Percentiles rank a stretch among this genome's conserved stretches.
Evolutionary conservation across 2,113 vertebrate species (phyloP).

Genomic region (Petromus typicus): DNA sequence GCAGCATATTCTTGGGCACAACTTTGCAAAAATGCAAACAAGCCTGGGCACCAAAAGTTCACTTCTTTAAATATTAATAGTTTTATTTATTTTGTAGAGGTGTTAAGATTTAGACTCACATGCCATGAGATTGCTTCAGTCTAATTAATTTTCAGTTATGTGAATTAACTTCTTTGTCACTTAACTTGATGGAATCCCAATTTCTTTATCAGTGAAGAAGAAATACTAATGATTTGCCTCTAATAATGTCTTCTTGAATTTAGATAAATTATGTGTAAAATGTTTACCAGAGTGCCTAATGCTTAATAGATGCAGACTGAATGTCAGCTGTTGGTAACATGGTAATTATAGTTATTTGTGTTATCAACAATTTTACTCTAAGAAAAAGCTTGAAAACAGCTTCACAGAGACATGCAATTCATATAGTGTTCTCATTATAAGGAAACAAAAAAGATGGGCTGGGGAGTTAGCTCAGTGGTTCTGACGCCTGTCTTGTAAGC

Average conservation of each 20-base stretch:
- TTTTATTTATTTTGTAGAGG: neutral
- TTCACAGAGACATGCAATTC: neutral
- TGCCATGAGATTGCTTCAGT: neutral
- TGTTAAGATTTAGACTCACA: neutral
- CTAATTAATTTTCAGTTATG: neutral
- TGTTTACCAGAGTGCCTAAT: neutral
- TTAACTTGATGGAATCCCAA: neutral
- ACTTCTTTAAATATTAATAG: neutral
- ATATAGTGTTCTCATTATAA: slow-evolving; percentile 32
- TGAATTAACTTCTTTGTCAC: neutral
- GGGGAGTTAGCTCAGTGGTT: too few relatives aligned
- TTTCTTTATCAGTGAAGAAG: neutral
- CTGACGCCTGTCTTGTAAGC: too few relatives aligned
- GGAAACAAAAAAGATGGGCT: neutral
- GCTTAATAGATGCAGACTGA: neutral
- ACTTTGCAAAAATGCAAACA: neutral
- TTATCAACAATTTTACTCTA: neutral
- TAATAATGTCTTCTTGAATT: neutral
- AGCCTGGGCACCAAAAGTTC: neutral
- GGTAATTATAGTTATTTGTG: neutral
- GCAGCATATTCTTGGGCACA: neutral
- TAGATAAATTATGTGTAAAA: neutral
- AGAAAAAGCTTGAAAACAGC: neutral
- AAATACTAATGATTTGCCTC: neutral
- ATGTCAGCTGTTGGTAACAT: neutral